Conservation (phyloP, 2,888 invertebrate genomes). For the Xestia sexstrigata region DNA sequence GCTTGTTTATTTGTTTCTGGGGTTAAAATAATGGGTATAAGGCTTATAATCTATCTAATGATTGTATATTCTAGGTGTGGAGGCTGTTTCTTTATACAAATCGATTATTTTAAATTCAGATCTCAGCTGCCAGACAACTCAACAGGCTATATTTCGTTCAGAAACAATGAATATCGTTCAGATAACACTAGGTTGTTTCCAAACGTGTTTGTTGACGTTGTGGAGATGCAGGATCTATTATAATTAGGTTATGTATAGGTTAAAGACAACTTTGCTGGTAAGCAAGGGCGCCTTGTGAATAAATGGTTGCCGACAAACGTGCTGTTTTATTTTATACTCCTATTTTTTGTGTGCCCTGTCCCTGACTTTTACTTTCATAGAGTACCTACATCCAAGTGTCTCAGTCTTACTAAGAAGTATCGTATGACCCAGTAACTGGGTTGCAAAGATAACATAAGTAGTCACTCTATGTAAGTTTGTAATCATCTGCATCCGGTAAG, state of each 20-base stretch:
- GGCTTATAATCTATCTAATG: not conserved
- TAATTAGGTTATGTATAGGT: slow-evolving; percentile 61
- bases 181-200: slow-evolving; percentile 35
- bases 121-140: not conserved
- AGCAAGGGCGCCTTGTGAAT: slow-evolving; percentile 65
- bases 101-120: not conserved
- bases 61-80: not conserved
- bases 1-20: not conserved
- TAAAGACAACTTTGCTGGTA: slow-evolving; percentile 60
- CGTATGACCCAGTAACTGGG: not conserved
- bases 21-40: not conserved
- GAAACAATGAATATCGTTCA: slow-evolving; percentile 6
- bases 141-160: not conserved
- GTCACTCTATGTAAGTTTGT: not conserved
- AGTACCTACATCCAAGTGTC: not conserved
- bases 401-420: not conserved
- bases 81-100: not conserved
- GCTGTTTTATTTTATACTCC: slow-evolving; percentile 52
- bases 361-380: not conserved
- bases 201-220: slow-evolving; percentile 35
- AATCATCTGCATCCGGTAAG: not conserved
- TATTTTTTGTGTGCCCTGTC: not conserved
- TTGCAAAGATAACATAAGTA: not conserved
- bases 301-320: slow-evolving; percentile 62
- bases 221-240: slow-evolving; percentile 60